phyloP scores from a whole-genome alignment of 2,888 invertebrate genomes.

The Acholoe squamosa region DNA sequence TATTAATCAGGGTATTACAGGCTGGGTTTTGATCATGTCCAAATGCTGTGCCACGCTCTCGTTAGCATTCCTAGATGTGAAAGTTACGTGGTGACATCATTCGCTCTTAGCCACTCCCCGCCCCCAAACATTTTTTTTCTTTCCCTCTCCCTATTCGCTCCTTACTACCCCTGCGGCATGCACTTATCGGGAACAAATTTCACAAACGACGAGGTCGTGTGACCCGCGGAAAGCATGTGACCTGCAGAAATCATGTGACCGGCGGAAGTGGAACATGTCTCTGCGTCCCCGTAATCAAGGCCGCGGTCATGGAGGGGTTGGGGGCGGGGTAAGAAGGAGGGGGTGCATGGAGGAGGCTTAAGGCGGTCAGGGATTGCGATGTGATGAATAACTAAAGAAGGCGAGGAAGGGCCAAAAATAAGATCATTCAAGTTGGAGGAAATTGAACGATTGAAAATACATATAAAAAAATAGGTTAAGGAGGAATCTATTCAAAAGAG shows the following conservation, averaged over 20 bases:
- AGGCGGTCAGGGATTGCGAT: too few relatives aligned
- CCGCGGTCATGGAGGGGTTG: neutral
- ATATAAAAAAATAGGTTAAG: too few relatives aligned
- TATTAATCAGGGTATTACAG: conserved; percentile 35
- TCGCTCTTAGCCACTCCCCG: neutral
- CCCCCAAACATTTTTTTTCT: neutral
- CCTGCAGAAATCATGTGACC: conserved; percentile 32
- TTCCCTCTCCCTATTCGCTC: neutral
- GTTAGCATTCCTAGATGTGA: conserved; percentile 3
- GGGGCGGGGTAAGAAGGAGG: neutral
- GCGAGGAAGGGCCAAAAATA: too few relatives aligned
- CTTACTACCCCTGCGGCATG: neutral
- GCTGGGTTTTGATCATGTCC: conserved; percentile 2
- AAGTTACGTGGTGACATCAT: conserved; percentile 48
- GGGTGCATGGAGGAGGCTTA: neutral
- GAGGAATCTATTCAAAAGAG: too few relatives aligned
- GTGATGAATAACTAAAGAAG: too few relatives aligned
- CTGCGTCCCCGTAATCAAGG: conserved; percentile 34
- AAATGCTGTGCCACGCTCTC: conserved; percentile 4
- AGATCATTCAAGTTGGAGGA: too few relatives aligned
- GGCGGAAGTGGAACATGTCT: conserved; percentile 37
- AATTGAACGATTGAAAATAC: too few relatives aligned
- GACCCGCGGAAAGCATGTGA: conserved; percentile 23
- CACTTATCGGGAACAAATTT: neutral
- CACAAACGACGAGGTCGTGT: conserved; percentile 26